Evolutionary conservation across 2,113 vertebrate species (phyloP), one percentile per base, ranked within the genome.

Genomic region (Neodontobutis hainanensis): DNA sequence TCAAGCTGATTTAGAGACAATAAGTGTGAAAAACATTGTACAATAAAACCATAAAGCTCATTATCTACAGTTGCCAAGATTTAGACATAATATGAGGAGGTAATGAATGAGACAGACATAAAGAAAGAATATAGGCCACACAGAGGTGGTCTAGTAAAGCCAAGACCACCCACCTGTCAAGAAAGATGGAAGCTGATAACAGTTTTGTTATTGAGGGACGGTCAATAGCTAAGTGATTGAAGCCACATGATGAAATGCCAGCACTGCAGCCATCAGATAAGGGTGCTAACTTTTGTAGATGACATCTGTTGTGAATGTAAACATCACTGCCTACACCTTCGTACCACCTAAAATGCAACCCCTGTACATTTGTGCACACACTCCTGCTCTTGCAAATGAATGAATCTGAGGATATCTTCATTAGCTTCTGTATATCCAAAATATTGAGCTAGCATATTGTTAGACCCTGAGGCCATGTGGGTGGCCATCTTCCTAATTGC

Each of bases 401-500:
- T 73, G 45, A 76, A 69, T 52, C 61, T 42, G 10, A 65, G 75
- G 68, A 74, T 84, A 27, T 5, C 63, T 66, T 84, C 73, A 68
- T 68, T 42, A 70, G 70, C 67, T 75, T 69, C 72, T 52, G 11
- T 70, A 51, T 70, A 77, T 73, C 66, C 73, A 87, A 78, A 89
- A 90, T 90, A 91, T 88, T 89, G 85, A 75, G 81, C 63, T 70
- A 70, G 75, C 63, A 45, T 80, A 82, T 61, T 69, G 68, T 66
- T 75, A 52, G 75, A 70, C 42, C 53, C 60, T 34, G 6, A 55
- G 60, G 65, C 81, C 61, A 44, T 64, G 84, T 89, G 87, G 90
- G 89, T 91, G 90, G 88, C 73, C 87, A 80, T 58, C 80, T 77
- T 19, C 12, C 43, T 81, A 84, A 86, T 82, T 83, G 81, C 82